Evolutionary conservation across 2,888 invertebrate genomes (phyloP).

Genomic region (Resseliella maxima): DNA sequence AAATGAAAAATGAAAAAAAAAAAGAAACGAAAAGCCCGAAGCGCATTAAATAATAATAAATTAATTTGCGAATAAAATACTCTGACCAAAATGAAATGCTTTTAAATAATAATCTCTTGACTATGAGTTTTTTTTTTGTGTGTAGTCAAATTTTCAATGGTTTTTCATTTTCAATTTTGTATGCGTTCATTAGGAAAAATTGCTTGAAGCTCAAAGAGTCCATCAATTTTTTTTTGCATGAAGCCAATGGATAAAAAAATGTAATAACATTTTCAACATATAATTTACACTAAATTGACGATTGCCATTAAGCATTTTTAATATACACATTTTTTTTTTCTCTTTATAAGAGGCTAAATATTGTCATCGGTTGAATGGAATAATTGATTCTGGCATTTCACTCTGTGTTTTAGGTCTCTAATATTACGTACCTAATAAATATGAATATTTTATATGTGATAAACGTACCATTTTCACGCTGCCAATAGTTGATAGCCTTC

Average conservation of each 20-base stretch:
- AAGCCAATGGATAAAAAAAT: not conserved
- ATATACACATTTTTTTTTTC: not conserved
- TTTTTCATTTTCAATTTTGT: not conserved
- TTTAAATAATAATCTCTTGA: constrained; percentile 36
- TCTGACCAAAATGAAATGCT: constrained; percentile 43
- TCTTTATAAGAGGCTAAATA: not conserved
- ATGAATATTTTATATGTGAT: not conserved
- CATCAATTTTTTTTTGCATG: not conserved
- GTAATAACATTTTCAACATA: not conserved
- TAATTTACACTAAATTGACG: not conserved
- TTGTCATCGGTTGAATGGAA: not conserved
- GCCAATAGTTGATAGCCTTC: constrained; percentile 95
- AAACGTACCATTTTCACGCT: constrained; percentile 84
- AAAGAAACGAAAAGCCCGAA: constrained; percentile 45
- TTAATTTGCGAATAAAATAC: constrained; percentile 24
- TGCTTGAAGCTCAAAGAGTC: not conserved
- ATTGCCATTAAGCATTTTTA: not conserved
- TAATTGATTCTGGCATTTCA: not conserved
- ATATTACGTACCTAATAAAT: too few relatives aligned
- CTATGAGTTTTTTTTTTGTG: not conserved
- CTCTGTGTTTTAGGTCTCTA: not conserved
- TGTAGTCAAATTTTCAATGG: not conserved
- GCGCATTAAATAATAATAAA: constrained; percentile 46
- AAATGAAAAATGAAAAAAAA: too few relatives aligned
- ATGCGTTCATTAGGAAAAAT: not conserved